Evolutionary conservation across 2,113 vertebrate species (phyloP).

Genomic region (Diadophis punctatus): DNA sequence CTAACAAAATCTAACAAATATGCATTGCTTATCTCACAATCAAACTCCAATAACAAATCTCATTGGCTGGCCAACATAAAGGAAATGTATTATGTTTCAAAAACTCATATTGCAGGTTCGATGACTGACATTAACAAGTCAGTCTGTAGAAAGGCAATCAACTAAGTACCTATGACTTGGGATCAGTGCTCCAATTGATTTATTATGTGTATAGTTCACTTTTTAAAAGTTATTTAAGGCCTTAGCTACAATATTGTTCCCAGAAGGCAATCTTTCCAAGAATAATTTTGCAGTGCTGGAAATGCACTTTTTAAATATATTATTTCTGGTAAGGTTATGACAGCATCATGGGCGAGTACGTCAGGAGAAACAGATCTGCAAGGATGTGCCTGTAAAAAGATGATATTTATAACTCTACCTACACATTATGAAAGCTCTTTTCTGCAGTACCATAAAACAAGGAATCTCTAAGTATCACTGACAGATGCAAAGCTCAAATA

Average conservation of each 20-base stretch:
- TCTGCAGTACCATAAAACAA: slow-evolving; percentile 28
- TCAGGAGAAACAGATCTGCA: slow-evolving; percentile 13
- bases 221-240: slow-evolving; percentile 33
- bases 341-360: neutral
- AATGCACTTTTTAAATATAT: slow-evolving; percentile 15
- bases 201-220: slow-evolving; percentile 2
- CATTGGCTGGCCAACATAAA: neutral
- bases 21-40: neutral
- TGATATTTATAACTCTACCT: slow-evolving; percentile 27
- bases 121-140: neutral
- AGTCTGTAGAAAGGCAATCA: slow-evolving; percentile 6
- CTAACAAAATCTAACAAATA: too few species aligned
- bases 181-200: slow-evolving; percentile 29
- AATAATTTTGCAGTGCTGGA: slow-evolving; percentile 28
- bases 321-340: slow-evolving; percentile 27
- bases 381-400: neutral
- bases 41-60: accelerated
- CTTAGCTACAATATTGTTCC: slow-evolving; percentile 6
- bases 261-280: slow-evolving; percentile 26
- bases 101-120: neutral
- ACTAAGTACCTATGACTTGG: slow-evolving; percentile 23
- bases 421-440: slow-evolving; percentile 30
- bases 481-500: slow-evolving; percentile 42
- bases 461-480: slow-evolving; percentile 38
- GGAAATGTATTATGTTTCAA: neutral